Percentiles rank a stretch among this genome's conserved stretches.
Evolutionary conservation across 2,113 vertebrate species (phyloP).

Genomic region (Tauraco erythrolophus): DNA sequence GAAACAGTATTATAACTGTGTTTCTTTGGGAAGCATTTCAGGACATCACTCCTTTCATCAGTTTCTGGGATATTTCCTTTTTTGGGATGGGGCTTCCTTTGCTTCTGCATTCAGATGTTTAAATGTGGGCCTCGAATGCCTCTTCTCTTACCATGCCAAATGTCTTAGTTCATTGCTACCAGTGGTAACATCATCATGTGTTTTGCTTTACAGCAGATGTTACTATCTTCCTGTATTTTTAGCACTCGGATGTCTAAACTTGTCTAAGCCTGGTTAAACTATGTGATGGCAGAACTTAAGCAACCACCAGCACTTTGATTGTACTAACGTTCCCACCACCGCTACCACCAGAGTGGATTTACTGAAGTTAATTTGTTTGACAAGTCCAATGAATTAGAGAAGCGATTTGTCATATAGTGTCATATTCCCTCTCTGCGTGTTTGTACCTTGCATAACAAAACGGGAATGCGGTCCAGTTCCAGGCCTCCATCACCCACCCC

Average conservation of each 20-base stretch:
- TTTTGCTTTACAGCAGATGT: conserved; percentile 36
- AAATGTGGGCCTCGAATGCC: background rate
- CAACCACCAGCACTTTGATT: conserved; percentile 26
- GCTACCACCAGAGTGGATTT: background rate
- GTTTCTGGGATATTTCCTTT: background rate
- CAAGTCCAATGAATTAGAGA: conserved; percentile 59
- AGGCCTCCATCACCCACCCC: conserved; percentile 40
- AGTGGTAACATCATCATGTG: background rate
- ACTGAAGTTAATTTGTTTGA: conserved; percentile 64
- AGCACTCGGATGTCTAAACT: conserved; percentile 40
- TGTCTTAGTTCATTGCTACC: conserved; percentile 10
- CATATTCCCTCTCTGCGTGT: conserved; percentile 5
- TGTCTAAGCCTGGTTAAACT: conserved; percentile 47
- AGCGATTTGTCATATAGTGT: conserved; percentile 50
- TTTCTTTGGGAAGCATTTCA: background rate
- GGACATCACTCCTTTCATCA: background rate
- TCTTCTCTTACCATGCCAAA: background rate
- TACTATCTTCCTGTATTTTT: conserved; percentile 50
- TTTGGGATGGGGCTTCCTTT: background rate
- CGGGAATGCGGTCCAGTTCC: conserved; percentile 18
- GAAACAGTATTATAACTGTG: background rate
- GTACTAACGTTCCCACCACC: background rate
- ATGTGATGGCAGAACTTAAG: conserved; percentile 30
- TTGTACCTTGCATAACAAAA: conserved; percentile 38
- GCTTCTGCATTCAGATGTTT: background rate